Conservation (phyloP, 2,113 vertebrate species). For the Anarrhichthys ocellatus region DNA sequence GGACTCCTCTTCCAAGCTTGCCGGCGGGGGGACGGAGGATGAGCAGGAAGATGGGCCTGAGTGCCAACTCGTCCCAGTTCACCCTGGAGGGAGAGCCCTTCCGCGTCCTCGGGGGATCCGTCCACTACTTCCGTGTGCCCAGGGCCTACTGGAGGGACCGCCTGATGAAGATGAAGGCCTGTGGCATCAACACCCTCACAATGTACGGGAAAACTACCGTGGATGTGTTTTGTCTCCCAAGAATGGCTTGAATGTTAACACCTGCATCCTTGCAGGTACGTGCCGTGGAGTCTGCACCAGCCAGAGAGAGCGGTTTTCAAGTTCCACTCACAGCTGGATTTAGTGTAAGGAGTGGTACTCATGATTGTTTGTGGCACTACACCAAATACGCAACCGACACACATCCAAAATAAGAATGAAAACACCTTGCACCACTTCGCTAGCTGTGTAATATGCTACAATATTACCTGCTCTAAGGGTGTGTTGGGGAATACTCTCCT, state of each 20-base stretch:
- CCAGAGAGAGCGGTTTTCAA: conserved; percentile 87
- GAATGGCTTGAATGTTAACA: background rate
- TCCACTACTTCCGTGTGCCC: conserved; percentile 93
- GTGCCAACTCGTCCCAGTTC: conserved; percentile 84
- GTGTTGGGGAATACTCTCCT: conserved; percentile 40
- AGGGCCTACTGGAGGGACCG: conserved; percentile 93
- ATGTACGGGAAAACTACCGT: conserved; percentile 83
- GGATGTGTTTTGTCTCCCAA: background rate
- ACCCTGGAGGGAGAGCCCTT: conserved; percentile 86
- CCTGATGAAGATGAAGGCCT: conserved; percentile 93
- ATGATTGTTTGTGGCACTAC: background rate
- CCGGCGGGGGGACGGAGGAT: conserved; percentile 69
- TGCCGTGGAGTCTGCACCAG: conserved; percentile 95
- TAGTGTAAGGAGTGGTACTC: conserved; percentile 83
- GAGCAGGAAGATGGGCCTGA: conserved; percentile 84
- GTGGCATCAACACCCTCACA: conserved; percentile 94
- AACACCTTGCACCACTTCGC: background rate
- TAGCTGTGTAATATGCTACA: conserved; percentile 6
- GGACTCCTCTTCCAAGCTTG: conserved; percentile 60
- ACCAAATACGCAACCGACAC: background rate
- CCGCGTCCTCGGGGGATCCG: conserved; percentile 87
- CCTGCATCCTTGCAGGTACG: conserved; percentile 81
- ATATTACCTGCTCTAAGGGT: background rate
- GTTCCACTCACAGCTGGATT: conserved; percentile 89
- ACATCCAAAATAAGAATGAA: conserved; percentile 3